These are phyloP conservation scores for Ernsta delagoae DNA, from an alignment of 2,888 invertebrate genomes.

Conservation along the genomic window DNA sequence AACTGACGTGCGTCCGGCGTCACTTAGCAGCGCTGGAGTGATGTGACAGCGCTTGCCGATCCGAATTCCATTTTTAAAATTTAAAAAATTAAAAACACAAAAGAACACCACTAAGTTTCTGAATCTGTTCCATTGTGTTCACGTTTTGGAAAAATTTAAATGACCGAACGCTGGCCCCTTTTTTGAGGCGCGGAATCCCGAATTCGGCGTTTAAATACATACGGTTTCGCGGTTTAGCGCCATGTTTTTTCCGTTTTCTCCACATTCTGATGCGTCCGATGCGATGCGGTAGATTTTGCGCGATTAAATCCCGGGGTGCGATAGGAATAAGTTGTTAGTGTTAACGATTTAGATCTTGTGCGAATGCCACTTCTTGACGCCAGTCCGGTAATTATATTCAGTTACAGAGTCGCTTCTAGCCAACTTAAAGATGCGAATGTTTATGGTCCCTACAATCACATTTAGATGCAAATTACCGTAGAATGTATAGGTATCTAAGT, in stretches of 20 bases:
- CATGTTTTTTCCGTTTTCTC: conserved; percentile 84
- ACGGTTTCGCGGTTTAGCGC: conserved; percentile 83
- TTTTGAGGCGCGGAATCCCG: conserved; percentile 76
- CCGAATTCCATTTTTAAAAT: conserved; percentile 79
- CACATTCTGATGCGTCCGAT: conserved; percentile 75
- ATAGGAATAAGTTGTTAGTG: conserved; percentile 80
- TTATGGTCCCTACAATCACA: not conserved
- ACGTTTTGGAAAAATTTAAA: conserved; percentile 84
- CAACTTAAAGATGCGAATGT: not conserved
- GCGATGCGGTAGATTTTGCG: conserved; percentile 76
- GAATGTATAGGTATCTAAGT: no score
- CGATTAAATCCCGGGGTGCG: conserved; percentile 77
- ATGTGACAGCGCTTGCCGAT: conserved; percentile 84
- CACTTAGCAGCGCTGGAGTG: conserved; percentile 84
- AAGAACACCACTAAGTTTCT: conserved; percentile 59
- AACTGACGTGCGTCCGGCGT: conserved; percentile 84
- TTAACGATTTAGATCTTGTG: conserved; percentile 66
- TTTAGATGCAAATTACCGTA: not conserved
- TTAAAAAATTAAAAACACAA: conserved; percentile 74
- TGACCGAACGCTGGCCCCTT: conserved; percentile 74
- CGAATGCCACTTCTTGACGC: conserved; percentile 33
- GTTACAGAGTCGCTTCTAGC: not conserved
- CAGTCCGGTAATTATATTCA: conserved; percentile 29
- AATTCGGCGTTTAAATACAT: conserved; percentile 84
- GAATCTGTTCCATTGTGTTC: conserved; percentile 84